Base-by-base conservation (phyloP, 2,797 vertebrate genomes). In the Acanthornis magna region DNA sequence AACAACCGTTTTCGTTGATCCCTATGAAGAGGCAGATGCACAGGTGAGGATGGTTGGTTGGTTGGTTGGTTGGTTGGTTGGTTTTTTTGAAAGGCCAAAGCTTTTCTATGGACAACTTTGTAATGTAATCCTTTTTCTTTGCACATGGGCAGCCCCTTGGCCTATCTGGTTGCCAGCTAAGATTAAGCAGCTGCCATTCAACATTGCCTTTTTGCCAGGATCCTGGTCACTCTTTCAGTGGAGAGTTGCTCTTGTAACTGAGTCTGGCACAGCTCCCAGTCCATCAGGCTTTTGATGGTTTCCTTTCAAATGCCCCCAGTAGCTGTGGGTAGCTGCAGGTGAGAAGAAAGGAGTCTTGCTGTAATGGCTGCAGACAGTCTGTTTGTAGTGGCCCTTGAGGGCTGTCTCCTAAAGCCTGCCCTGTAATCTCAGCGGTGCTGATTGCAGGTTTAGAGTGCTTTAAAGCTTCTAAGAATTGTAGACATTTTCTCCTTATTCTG, bases 21-120 rank as follows among this genome's bases (percentile, higher is more conserved):
- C 99, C 0, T 99, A 99, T 7, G 99, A 99, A 83, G 99, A 99
- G 95, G 99, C 99, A 0, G 99, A 99, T 21, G 98, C 98, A 54
- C 98, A 99, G 99, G 99, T 99, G 55, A 91, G 98, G 32, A 48
- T 62, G 19, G 3, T 19, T 68, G 22, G 20, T 53, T 53, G 18
- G 16, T 54, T 54, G 53, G 16, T 51, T 51, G 48, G 26, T 29
- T 51, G 29, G 45, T 63, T 63, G 48, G 57, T 26, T 48, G 50
- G 40, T 50, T 79, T 83, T 53, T 55, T 34, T 57, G 57, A 16
- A 76, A 80, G 50, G 23, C n/a, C 40, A 57, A 4, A 85, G n/a
- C 34, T 78, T 13, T 62, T 68, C 53, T 85, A 61, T 32, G 51
- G 25, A 85, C 54, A 65, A n/a, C n/a, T 67, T 38, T 63, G 23